Percentiles rank a stretch among this genome's conserved stretches.
phyloP scores from a whole-genome alignment of 2,888 invertebrate species.

The Aphidius colemani region DNA sequence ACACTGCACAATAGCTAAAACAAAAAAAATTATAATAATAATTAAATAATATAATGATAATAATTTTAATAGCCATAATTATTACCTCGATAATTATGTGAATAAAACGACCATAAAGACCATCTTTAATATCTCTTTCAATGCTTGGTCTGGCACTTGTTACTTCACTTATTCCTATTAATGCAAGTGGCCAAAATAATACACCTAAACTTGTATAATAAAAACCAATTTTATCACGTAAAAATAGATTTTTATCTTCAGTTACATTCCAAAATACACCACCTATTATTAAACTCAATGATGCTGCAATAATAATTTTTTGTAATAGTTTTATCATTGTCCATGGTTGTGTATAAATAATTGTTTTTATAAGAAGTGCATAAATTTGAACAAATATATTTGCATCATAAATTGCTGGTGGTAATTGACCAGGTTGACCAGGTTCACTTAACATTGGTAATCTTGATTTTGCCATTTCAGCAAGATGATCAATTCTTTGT shows the following conservation, averaged over 20 bases:
- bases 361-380: conserved; percentile 68
- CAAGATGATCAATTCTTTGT: conserved; percentile 87
- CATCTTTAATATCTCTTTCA: conserved; percentile 79
- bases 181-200: conserved; percentile 74
- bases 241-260: conserved; percentile 73
- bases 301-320: conserved; percentile 77
- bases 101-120: conserved; percentile 77
- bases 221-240: conserved; percentile 83
- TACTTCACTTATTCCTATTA: conserved; percentile 57
- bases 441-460: conserved; percentile 69
- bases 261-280: conserved; percentile 88
- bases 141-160: conserved; percentile 64
- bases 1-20: conserved; percentile 77
- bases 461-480: conserved; percentile 77
- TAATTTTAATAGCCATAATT: conserved; percentile 23
- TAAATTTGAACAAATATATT: conserved; percentile 73
- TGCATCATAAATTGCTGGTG: conserved; percentile 69
- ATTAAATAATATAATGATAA: neutral
- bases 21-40: conserved; percentile 8
- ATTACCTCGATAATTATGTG: conserved; percentile 81
- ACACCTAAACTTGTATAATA: conserved; percentile 83
- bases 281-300: conserved; percentile 82
- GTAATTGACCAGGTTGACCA: conserved; percentile 79
- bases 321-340: conserved; percentile 80
- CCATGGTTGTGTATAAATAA: conserved; percentile 84